Evolutionary conservation across 2,888 invertebrate species (phyloP).

Genomic region (Salpingus planirostris): DNA sequence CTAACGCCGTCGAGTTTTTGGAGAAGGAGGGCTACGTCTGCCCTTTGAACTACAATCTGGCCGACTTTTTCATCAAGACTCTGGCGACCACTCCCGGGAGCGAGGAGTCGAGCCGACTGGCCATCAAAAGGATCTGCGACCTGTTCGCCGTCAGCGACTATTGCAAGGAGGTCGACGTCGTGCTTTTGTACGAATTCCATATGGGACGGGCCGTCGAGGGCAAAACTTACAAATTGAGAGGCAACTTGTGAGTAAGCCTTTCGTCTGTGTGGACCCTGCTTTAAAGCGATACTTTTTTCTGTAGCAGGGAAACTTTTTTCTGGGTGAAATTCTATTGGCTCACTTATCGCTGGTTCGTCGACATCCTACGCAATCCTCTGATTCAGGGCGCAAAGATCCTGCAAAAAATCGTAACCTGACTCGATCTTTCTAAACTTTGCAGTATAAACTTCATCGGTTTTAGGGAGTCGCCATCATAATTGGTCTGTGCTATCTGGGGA

Average conservation of each 20-base stretch:
- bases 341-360: slow-evolving; percentile 63
- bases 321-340: slow-evolving; percentile 67
- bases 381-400: slow-evolving; percentile 66
- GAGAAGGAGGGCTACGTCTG: slow-evolving; percentile 67
- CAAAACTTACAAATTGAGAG: slow-evolving; percentile 18
- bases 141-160: slow-evolving; percentile 69
- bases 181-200: slow-evolving; percentile 64
- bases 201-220: slow-evolving; percentile 49
- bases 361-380: slow-evolving; percentile 70
- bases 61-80: slow-evolving; percentile 81
- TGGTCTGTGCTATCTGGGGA: slow-evolving; percentile 77
- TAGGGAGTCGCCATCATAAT: slow-evolving; percentile 66
- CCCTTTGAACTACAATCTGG: slow-evolving; percentile 78
- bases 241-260: slow-evolving; percentile 23
- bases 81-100: slow-evolving; percentile 71
- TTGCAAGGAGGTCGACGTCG: slow-evolving; percentile 65
- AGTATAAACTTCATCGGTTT: too few relatives aligned
- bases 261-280: neutral
- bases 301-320: slow-evolving; percentile 57
- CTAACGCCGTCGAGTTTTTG: slow-evolving; percentile 59
- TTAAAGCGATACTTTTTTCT: slow-evolving; percentile 10
- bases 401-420: slow-evolving; percentile 69
- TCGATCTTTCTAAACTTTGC: too few relatives aligned
- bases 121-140: slow-evolving; percentile 67
- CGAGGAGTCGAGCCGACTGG: slow-evolving; percentile 61